Evolutionary conservation across 1,140 invertebrate genomes (phyloP), one percentile per base, ranked within the genome.

Genomic region (Tetragonula clypearis): DNA sequence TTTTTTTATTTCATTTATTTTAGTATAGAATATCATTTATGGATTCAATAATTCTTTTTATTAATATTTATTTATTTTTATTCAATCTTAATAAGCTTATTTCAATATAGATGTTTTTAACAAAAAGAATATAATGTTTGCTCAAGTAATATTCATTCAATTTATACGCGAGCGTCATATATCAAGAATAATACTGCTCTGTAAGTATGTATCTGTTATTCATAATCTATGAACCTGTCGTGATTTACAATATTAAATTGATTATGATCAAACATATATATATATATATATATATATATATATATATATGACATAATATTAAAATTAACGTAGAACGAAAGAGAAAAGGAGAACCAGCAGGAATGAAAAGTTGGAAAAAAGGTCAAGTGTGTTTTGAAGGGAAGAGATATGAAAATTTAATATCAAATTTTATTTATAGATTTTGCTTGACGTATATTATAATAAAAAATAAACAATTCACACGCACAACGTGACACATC

Each of bases 121-220:
- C 14, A 56, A 79, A 19, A 15, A 71, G 8, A 26, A 55, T 68
- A 87, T 75, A 75, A 56, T 1, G 2, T 23, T 30, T 62, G 14
- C 9, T 56, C 56, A 35, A 23, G 41, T 23, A 49, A 75, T 19
- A 19, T 75, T 62, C 71, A 69, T 82, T 75, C 71, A 53, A 62
- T 81, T 79, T 88, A 88, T 78, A 58, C 3, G 12, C 21, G 26
- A 55, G 17, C 30, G 9, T 15, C 66, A 58, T 85, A 82, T 60
- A 53, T 77, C 68, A 85, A 66, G 60, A 14, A 23, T 78, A 72
- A 86, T 88, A 66, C 68, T 71, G 4, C 72, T 82, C 71, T 79
- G 62, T 60, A 49, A 49, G 6, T 49, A 55, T 65, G 21, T 83
- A 89, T 86, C 71, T 76, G 75, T 88, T 88, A 89, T 89, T 89